Evolutionary conservation across 2,113 vertebrate genomes (phyloP), one percentile per base, ranked within the genome.

Genomic region (Chloropsis hardwickii): DNA sequence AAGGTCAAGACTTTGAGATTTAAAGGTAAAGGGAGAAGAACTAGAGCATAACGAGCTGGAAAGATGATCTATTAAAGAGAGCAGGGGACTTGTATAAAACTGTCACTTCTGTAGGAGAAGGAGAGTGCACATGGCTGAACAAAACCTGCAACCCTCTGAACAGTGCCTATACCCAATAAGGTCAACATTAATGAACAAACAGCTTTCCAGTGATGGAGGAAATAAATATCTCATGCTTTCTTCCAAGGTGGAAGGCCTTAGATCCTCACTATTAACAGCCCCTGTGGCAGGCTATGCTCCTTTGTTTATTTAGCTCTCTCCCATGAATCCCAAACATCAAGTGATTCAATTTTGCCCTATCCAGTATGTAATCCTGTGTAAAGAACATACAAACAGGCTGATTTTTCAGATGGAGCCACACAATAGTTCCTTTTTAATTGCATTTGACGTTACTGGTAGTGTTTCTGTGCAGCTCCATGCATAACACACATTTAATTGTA

Each of bases 401-500:
- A 96, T 97, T 96, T 97, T 97, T 97, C 95, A 95, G 81, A 85
- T 53, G 69, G 27, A 88, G 10, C 9, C 15, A 76, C 90, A 97
- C 93, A 97, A 97, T 95, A 90, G 93, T 62, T 93, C 73, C 94
- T 86, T 97, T 97, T 92, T 95, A 95, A 96, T 96, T 95, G 92
- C 91, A 62, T 97, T 96, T 96, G 92, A 95, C 86, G 47, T 94
- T 87, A 90, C 65, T 91, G 79, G 95, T 94, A 92, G 94, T 94
- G 94, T 89, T 37, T 95, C 44, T 91, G 69, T 81, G 88, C 86
- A 77, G 65, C 69, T 90, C 69, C 88, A 92, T 95, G 95, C 95
- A 90, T 96, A 97, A 94, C 95, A 96, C 35, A 74, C 92, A 56
- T 95, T 95, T 96, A 97, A 97, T 97, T 92, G 96, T 97, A 97